Percentiles rank a stretch among this genome's conserved stretches.
Evolutionary conservation across 2,888 invertebrate species (phyloP).

Genomic region (Arge pagana): DNA sequence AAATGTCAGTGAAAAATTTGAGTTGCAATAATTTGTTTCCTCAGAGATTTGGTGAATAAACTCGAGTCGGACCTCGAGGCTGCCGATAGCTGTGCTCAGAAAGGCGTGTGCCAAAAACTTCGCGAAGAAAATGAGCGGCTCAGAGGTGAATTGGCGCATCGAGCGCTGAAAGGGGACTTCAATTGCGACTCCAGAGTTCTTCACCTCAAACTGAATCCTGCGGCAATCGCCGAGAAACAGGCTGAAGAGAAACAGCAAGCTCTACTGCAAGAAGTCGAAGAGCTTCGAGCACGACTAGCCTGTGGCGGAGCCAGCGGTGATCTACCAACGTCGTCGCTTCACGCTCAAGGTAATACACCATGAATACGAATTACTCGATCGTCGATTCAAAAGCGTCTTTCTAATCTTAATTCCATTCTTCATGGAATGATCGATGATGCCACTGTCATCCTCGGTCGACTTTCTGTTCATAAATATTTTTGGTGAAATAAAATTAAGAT

Average conservation of each 20-base stretch:
- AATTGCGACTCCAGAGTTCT: slow-evolving; percentile 60
- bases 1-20: neutral
- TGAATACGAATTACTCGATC: no score
- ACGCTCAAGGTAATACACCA: slow-evolving; percentile 43
- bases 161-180: slow-evolving; percentile 64
- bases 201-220: slow-evolving; percentile 76
- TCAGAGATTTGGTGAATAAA: slow-evolving; percentile 66
- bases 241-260: slow-evolving; percentile 60
- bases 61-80: slow-evolving; percentile 67
- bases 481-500: neutral
- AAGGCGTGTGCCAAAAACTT: slow-evolving; percentile 53
- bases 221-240: slow-evolving; percentile 69
- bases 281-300: slow-evolving; percentile 71
- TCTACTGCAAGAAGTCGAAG: slow-evolving; percentile 63
- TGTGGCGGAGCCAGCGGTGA: slow-evolving; percentile 35
- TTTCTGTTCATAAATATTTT: neutral
- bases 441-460: neutral
- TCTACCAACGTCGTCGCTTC: slow-evolving; percentile 41
- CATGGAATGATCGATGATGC: no score
- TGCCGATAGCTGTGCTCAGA: slow-evolving; percentile 39
- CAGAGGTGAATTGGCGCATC: slow-evolving; percentile 66
- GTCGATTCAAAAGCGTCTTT: no score
- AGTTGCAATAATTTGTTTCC: slow-evolving; percentile 12
- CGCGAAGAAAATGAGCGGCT: slow-evolving; percentile 59
- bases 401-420: no score